phyloP scores from a whole-genome alignment of 2,797 vertebrate genomes.

The Loriculus beryllinus region DNA sequence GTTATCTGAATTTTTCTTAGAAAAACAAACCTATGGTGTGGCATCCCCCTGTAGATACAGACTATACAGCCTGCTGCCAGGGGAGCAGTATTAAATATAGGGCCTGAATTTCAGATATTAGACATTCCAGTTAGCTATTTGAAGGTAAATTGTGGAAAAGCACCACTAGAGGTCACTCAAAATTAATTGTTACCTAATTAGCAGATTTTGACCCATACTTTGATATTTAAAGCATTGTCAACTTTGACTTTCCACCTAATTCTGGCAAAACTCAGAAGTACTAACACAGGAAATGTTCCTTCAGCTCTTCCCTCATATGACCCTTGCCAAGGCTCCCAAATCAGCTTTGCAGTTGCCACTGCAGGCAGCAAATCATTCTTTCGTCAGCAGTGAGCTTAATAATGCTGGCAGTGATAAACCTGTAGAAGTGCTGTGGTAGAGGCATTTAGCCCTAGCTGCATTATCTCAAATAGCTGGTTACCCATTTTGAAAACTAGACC shows the following conservation, averaged over 20 bases:
- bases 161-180: constrained; percentile 62
- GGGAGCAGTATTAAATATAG: rapidly evolving
- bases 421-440: background rate
- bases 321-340: background rate
- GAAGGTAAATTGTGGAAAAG: background rate
- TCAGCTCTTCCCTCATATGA: background rate
- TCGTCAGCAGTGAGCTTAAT: background rate
- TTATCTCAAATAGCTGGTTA: background rate
- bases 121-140: background rate
- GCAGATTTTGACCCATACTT: background rate
- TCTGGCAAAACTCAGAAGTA: background rate
- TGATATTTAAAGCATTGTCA: background rate
- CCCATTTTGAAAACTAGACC: background rate
- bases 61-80: background rate
- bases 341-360: background rate
- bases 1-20: background rate
- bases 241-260: background rate
- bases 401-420: background rate
- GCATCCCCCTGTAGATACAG: background rate
- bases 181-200: constrained; percentile 58
- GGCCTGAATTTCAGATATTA: background rate
- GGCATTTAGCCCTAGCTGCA: background rate
- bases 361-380: background rate
- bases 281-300: background rate
- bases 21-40: background rate